Evolutionary conservation across 2,113 vertebrate species (phyloP).

Genomic region (Dascyllus trimaculatus): DNA sequence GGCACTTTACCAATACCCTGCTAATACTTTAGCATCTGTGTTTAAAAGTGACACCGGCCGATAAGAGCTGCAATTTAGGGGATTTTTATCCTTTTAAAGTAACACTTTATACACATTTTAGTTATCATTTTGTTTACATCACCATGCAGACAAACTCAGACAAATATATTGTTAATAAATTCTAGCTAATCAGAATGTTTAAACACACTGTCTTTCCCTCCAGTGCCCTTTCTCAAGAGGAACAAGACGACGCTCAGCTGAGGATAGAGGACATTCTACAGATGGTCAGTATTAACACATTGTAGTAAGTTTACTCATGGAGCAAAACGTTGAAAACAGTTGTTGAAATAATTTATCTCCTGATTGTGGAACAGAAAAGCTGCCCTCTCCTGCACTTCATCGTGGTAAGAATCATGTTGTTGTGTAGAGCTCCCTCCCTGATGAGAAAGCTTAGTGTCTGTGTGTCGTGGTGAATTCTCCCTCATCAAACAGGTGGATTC

Average conservation of each 20-base stretch:
- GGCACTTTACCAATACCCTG: too few relatives aligned
- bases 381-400: conserved; percentile 82
- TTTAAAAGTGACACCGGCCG: too few relatives aligned
- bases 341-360: conserved; percentile 45
- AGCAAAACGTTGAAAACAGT: not conserved
- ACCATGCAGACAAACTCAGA: too few relatives aligned
- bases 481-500: not conserved
- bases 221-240: conserved; percentile 95
- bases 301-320: not conserved
- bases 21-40: too few relatives aligned
- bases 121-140: too few relatives aligned
- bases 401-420: conserved; percentile 69
- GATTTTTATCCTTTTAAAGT: too few relatives aligned
- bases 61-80: too few relatives aligned
- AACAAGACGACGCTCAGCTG: conserved; percentile 93
- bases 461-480: conserved; percentile 18
- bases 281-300: conserved; percentile 85
- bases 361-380: conserved; percentile 73
- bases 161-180: too few relatives aligned
- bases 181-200: too few relatives aligned
- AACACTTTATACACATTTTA: too few relatives aligned
- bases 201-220: not conserved
- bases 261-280: conserved; percentile 93
- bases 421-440: not conserved
- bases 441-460: conserved; percentile 11